A percentile compares a stretch with the other conserved stretches of the same genome.
phyloP scores from a whole-genome alignment of 2,888 invertebrate species.

The Acanthacorydalis orientalis region DNA sequence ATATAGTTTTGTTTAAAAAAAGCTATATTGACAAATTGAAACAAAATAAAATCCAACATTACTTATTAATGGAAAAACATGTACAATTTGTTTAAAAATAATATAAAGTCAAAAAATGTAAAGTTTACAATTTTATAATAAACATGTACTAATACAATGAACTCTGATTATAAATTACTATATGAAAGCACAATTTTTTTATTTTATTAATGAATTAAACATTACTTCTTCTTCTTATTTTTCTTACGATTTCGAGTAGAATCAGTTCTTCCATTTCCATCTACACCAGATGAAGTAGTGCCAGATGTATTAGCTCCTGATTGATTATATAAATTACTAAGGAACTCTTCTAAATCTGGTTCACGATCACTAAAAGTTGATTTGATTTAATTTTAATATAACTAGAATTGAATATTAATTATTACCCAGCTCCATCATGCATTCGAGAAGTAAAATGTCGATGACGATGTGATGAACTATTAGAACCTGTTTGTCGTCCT shows the following conservation, averaged over 20 bases:
- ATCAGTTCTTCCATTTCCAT: conserved; percentile 3
- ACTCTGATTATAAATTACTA: conserved; percentile 2
- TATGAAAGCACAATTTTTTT: neutral
- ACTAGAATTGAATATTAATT: neutral
- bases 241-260: conserved; percentile 7
- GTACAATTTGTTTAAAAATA: neutral
- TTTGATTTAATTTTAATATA: neutral
- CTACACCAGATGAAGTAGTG: conserved; percentile 14
- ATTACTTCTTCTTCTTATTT: conserved; percentile 10
- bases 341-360: conserved; percentile 64
- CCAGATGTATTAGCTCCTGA: conserved; percentile 27
- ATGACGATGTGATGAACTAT: neutral
- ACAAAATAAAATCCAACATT: neutral
- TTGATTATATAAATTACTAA: conserved; percentile 63
- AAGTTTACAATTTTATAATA: neutral
- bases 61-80: neutral
- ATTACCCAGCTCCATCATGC: conserved; percentile 18
- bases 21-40: too few relatives aligned
- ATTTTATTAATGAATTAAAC: neutral
- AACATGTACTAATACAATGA: neutral
- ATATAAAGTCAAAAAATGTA: neutral
- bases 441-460: neutral
- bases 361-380: conserved; percentile 40
- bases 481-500: conserved; percentile 36
- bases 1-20: too few relatives aligned